Evolutionary conservation across 2,888 invertebrate species (phyloP), one percentile per base, ranked within the genome.

Genomic region (Belgica antarctica): DNA sequence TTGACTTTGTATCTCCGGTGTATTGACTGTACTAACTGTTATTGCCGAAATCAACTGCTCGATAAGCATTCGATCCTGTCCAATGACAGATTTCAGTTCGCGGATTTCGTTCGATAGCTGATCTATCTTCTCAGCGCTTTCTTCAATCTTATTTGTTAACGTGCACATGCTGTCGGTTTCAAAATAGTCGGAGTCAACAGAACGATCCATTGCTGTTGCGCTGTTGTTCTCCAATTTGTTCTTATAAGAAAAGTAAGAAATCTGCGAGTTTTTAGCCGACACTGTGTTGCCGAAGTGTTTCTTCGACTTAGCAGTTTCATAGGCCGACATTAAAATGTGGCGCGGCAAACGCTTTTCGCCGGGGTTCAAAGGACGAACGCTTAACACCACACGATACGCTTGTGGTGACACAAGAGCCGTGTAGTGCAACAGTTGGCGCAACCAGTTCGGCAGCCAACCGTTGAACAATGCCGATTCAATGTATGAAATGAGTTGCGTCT

Each of bases 401-500:
- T 90, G 89, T 0, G 92, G 92, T 0, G 92, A 87, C 0, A 92
- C 89, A 62, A 91, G 78, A 0, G 91, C 89, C 0, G 91, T 89
- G 76, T 89, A 89, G 75, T 90, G 88, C 8, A 92, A 77, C 47
- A 90, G 81, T 79, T 89, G 89, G 71, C 89, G 79, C 10, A 92
- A 75, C 78, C 88, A 89, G 75, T 87, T 86, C 0, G 92, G 92
- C 59, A 91, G 77, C 77, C 89, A 89, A 0, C 90, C 90, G 75
- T 90, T 88, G 73, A 92, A 91, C 34, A 92, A 77, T 0, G 92
- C 91, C 31, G 90, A 80, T 76, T 92, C 92, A 80, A 92, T 89
- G 76, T 92, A 92, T 1, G 90, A 90, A 72, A 92, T 92, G n/a
- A 92, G 78, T 79, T 92, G 91, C 0, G 92, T 92, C 79, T 92